A percentile compares a stretch with the other conserved stretches of the same genome.
Conservation (phyloP, 1,140 invertebrate species). For the Atta texana region DNA sequence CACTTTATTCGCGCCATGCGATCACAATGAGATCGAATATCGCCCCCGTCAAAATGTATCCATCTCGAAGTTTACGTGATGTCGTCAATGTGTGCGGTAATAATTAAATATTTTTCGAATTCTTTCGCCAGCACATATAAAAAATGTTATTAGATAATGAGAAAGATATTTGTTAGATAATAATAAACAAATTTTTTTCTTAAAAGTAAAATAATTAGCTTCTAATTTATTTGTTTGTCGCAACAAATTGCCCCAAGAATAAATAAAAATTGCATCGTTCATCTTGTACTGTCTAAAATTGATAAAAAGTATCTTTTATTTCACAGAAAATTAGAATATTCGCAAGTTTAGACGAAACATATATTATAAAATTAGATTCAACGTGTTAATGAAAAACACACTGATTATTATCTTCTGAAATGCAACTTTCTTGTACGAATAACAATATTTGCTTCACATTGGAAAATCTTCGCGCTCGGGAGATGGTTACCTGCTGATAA, state of each 20-base stretch:
- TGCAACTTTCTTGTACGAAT: not conserved
- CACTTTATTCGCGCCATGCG: constrained; percentile 35
- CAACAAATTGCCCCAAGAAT: not conserved
- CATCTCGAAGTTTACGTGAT: not conserved
- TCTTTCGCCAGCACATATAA: not conserved
- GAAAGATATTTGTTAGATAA: not conserved
- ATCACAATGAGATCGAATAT: constrained; percentile 60
- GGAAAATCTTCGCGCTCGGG: not conserved
- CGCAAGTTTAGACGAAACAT: not conserved
- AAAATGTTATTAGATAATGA: not conserved
- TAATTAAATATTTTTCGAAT: not conserved
- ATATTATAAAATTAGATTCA: not conserved
- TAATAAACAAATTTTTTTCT: constrained; percentile 3
- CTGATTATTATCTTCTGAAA: not conserved
- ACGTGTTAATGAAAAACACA: not conserved
- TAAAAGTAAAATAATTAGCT: not conserved
- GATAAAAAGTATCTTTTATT: not conserved
- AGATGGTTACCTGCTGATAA: constrained; percentile 89
- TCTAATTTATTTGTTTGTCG: not conserved
- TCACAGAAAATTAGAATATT: not conserved
- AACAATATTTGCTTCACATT: not conserved
- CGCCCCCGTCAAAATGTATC: not conserved
- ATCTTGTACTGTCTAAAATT: not conserved
- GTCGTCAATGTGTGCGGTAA: not conserved
- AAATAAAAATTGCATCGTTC: not conserved